Evolutionary conservation across 2,797 vertebrate genomes (phyloP).

Genomic region (Apogon talboti): DNA sequence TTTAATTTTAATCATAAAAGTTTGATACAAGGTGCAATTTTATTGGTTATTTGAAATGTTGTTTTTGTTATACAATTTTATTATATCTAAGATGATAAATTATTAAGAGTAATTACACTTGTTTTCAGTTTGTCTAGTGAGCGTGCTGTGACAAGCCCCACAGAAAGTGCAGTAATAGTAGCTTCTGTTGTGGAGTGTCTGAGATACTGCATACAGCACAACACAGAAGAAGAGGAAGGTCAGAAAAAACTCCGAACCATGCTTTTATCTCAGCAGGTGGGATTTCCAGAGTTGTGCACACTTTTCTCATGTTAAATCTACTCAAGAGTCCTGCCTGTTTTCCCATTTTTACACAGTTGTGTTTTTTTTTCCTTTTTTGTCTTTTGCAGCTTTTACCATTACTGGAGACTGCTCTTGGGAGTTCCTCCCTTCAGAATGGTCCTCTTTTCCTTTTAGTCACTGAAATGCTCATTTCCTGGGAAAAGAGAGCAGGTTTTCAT

Average conservation of each 20-base stretch:
- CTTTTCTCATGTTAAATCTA: background rate
- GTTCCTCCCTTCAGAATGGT: conserved; percentile 86
- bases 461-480: conserved; percentile 91
- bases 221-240: conserved; percentile 77
- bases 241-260: conserved; percentile 84
- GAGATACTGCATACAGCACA: conserved; percentile 87
- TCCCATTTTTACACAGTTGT: conserved; percentile 16
- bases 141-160: conserved; percentile 85
- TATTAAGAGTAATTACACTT: background rate
- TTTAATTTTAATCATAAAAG: too few relatives aligned
- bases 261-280: conserved; percentile 91
- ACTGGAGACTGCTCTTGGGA: conserved; percentile 84
- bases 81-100: conserved; percentile 2
- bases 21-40: too few relatives aligned
- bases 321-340: background rate
- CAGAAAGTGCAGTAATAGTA: conserved; percentile 90
- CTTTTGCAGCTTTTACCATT: conserved; percentile 89
- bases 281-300: background rate
- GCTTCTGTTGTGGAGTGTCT: conserved; percentile 91
- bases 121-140: conserved; percentile 88
- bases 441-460: conserved; percentile 89
- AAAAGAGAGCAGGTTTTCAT: conserved; percentile 83
- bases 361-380: background rate
- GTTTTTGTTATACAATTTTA: background rate
- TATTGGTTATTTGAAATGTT: background rate